A percentile compares a stretch with the other conserved stretches of the same genome.
phyloP scores from a whole-genome alignment of 2,113 vertebrate species.

The Apodemus sylvaticus region DNA sequence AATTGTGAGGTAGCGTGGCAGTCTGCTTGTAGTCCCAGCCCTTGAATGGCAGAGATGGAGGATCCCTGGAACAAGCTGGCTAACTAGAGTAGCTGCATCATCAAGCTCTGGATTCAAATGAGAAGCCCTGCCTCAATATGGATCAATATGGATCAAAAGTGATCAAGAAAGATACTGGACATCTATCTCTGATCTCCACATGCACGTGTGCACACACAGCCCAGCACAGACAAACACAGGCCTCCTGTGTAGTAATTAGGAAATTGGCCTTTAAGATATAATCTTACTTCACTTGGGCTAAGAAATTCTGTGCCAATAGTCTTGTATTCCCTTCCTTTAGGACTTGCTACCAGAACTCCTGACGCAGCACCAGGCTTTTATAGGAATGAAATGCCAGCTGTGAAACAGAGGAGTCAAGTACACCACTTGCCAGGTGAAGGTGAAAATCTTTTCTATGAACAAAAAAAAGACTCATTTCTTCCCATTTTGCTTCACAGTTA shows the following conservation, averaged over 20 bases:
- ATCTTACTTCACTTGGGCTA: constrained; percentile 42
- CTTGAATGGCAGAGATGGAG: background rate
- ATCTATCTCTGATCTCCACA: background rate
- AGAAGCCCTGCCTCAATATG: background rate
- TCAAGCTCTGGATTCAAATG: background rate
- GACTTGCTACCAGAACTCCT: constrained; percentile 72
- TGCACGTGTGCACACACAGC: background rate
- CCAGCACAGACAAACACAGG: background rate
- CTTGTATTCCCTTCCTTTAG: constrained; percentile 72
- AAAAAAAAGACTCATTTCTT: constrained; percentile 23
- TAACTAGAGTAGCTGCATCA: background rate
- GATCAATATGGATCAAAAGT: background rate
- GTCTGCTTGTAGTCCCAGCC: background rate
- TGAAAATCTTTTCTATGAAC: constrained; percentile 62
- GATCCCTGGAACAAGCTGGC: background rate
- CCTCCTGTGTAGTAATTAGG: background rate
- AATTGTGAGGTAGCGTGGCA: background rate
- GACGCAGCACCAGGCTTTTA: constrained; percentile 73
- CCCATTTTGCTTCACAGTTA: constrained; percentile 35
- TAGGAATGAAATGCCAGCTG: constrained; percentile 74
- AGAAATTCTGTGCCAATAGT: constrained; percentile 65
- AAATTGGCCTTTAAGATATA: constrained; percentile 45
- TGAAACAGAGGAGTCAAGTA: constrained; percentile 75
- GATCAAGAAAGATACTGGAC: background rate
- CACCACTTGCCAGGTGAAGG: constrained; percentile 76